Conservation (phyloP, 2,113 vertebrate species). For the Mugil cephalus region DNA sequence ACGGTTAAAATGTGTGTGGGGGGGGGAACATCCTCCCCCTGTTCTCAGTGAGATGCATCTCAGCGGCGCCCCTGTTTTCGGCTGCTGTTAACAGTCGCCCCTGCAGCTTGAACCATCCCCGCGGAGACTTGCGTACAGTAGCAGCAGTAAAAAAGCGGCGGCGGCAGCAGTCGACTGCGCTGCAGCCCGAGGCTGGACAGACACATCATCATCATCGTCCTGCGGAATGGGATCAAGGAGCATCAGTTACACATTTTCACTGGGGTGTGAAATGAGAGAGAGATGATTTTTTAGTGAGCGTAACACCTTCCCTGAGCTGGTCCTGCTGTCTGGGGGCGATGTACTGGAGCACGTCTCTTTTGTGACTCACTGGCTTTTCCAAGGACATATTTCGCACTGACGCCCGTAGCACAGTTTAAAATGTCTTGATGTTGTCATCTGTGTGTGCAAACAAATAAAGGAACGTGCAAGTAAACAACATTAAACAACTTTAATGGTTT, state of each 20-base stretch:
- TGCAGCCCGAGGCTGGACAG: conserved; percentile 17
- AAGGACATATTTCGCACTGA: no score
- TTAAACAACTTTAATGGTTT: no score
- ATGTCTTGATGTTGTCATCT: no score
- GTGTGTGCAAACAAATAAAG: no score
- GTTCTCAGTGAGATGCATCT: conserved; percentile 35
- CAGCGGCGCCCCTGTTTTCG: conserved; percentile 16
- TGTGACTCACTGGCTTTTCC: no score
- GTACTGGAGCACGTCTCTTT: no score
- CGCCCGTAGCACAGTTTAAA: no score
- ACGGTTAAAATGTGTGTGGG: conserved; percentile 8
- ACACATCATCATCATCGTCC: conserved; percentile 19
- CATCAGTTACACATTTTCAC: conserved; percentile 27
- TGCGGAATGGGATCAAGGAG: conserved; percentile 23
- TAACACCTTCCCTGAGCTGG: conserved; percentile 6
- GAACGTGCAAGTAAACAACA: no score
- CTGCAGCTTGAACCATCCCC: conserved; percentile 30
- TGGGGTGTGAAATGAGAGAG: conserved; percentile 28
- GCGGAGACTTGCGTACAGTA: conserved; percentile 19
- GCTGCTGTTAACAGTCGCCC: conserved; percentile 17
- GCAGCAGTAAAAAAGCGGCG: conserved; percentile 9
- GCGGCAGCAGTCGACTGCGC: background rate
- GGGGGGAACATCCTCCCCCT: conserved; percentile 19
- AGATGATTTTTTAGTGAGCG: background rate
- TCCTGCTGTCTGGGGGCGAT: background rate